Base-by-base conservation (phyloP, 2,113 vertebrate species). In the Cyanoliseus patagonus region DNA sequence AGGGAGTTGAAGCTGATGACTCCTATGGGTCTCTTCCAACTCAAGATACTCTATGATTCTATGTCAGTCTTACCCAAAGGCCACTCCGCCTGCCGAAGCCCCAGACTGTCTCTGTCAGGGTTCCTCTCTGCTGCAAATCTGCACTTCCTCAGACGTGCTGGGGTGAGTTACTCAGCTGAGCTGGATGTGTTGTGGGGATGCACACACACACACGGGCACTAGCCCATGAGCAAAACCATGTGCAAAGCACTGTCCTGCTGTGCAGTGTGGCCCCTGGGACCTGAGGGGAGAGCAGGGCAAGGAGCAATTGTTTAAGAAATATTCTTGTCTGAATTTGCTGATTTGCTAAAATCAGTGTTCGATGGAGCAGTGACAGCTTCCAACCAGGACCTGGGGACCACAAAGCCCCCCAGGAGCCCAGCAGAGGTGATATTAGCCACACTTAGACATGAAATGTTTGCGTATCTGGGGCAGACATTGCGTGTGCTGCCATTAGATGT, bases 151-250 rank as follows among this genome's bases (percentile, higher is more conserved):
- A 35, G 57, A 35, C 4, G 33, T 15, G 57, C 33, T 10, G 22
- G n/a, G 57, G 57, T n/a, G 57, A 59, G 9, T 31, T 28, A 9
- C 33, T n/a, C 10, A 24, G 44, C 28, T 51, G 35, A 46, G 19
- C 0, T 3, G 61, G 63, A 41, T 0, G 0, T 35, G 81, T 25
- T 1, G 4, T n/a, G 47, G 10, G 24, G 55, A 66, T 1, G 7
- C 16, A 27, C 5, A 3, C 24, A 22, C 7, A 20, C 37, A 30
- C 61, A n/a, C 1, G 5, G 37, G 31, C 33, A 61, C 10, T 8
- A 46, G 44, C 53, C 59, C 75, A 59, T 0, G 0, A 63, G 51
- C 46, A 85, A 62, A 63, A 28, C 47, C 42, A 59, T 31, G 42
- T 12, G 46, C 27, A 1, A 17, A 27, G 41, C 55, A 13, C 19